Percentiles rank a stretch among this genome's conserved stretches.
phyloP scores from a whole-genome alignment of 2,113 vertebrate species.

The Budorcas taxicolor region DNA sequence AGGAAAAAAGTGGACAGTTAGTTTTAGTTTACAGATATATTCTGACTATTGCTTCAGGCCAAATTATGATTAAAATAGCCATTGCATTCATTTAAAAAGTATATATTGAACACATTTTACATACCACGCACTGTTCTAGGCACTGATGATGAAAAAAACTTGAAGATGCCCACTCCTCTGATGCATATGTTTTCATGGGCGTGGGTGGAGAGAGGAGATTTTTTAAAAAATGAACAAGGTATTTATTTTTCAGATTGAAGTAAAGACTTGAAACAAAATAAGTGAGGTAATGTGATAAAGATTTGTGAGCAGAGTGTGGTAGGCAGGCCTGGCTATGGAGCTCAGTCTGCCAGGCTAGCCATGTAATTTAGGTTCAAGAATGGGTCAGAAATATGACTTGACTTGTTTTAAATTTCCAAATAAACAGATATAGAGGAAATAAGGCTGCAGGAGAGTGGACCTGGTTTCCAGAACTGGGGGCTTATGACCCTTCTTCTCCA shows the following conservation, averaged over 20 bases:
- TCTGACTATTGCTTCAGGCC: background rate
- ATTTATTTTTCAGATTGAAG: background rate
- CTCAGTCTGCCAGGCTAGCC: background rate
- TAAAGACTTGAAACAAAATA: background rate
- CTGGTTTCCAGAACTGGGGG: background rate
- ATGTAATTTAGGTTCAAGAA: background rate
- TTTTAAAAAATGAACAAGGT: background rate
- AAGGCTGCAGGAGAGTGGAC: background rate
- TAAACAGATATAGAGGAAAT: background rate
- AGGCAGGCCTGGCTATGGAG: background rate
- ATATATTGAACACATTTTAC: background rate
- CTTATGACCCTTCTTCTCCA: background rate
- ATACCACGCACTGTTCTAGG: background rate
- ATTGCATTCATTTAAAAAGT: background rate
- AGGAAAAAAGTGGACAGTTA: background rate
- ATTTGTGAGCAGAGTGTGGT: background rate
- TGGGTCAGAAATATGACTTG: background rate
- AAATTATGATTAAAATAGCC: background rate
- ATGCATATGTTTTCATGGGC: accelerated
- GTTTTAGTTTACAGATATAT: background rate
- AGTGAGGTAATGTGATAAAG: too few species aligned
- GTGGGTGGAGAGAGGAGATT: background rate
- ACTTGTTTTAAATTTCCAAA: background rate
- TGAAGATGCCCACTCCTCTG: background rate
- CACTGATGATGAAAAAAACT: background rate